Conservation (phyloP, 2,113 vertebrate species). For the Tupaia tana region DNA sequence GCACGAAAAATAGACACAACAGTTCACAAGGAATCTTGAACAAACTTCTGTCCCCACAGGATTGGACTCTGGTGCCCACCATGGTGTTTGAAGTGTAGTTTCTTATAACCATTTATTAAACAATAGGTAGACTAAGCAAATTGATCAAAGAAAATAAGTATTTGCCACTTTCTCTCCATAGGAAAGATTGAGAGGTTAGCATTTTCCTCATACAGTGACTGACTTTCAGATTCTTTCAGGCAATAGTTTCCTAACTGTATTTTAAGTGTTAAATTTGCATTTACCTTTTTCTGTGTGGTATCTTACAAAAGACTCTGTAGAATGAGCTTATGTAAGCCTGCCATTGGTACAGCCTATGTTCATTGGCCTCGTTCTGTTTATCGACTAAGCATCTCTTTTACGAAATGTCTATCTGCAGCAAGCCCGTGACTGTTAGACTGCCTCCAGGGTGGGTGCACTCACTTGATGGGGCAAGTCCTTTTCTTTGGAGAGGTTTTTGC, state of each 20-base stretch:
- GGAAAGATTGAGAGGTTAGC: not conserved
- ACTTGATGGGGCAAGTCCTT: no score
- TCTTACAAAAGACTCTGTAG: not conserved
- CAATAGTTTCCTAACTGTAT: not conserved
- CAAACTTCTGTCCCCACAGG: not conserved
- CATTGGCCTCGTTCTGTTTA: not conserved
- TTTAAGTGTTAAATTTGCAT: not conserved
- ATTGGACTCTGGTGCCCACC: not conserved
- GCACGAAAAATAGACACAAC: not conserved
- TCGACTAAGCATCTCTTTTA: not conserved
- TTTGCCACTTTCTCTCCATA: not conserved
- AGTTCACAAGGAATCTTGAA: not conserved
- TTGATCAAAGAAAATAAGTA: not conserved
- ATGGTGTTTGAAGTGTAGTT: not conserved
- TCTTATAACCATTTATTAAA: not conserved
- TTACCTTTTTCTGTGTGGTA: not conserved
- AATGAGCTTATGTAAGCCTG: not conserved
- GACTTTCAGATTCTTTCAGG: not conserved
- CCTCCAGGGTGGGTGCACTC: not conserved
- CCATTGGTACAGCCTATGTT: rapidly evolving
- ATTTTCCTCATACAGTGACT: not conserved
- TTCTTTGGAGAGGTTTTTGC: no score
- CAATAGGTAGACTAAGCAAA: not conserved
- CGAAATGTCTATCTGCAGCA: not conserved
- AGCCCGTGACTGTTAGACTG: not conserved